A percentile compares a stretch with the other conserved stretches of the same genome.
phyloP scores from a whole-genome alignment of 2,113 vertebrate genomes.

The Malurus cyaneus region DNA sequence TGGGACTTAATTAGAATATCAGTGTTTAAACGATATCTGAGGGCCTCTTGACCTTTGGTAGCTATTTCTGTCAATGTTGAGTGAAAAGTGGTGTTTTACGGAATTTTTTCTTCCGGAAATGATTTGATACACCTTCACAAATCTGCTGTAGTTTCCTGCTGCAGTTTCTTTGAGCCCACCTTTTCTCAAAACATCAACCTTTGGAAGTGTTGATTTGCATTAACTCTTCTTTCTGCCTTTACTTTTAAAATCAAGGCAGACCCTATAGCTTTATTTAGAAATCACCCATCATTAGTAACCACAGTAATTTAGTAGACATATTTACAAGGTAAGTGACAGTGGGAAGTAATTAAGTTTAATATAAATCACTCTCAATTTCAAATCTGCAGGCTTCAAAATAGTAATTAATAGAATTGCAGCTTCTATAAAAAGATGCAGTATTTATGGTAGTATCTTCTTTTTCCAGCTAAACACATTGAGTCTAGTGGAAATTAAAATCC shows the following conservation, averaged over 20 bases:
- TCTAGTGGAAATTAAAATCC: conserved; percentile 1
- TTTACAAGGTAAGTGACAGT: conserved; percentile 56
- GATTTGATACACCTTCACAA: not conserved
- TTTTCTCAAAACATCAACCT: not conserved
- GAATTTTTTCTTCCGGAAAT: not conserved
- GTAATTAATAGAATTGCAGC: conserved; percentile 48
- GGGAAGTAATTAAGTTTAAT: conserved; percentile 62
- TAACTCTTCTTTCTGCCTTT: not conserved
- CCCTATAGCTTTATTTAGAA: conserved; percentile 42
- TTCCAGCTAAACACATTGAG: not conserved
- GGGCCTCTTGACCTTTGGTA: not conserved
- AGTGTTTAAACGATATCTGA: not conserved
- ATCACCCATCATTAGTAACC: conserved; percentile 25
- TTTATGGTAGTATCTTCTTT: conserved; percentile 28
- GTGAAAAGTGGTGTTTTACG: not conserved
- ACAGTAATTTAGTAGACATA: conserved; percentile 2
- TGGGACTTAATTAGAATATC: not conserved
- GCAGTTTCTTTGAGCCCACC: not conserved
- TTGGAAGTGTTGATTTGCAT: not conserved
- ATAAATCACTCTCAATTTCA: conserved; percentile 32
- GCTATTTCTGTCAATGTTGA: not conserved
- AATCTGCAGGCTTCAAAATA: conserved; percentile 47
- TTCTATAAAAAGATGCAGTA: conserved; percentile 39
- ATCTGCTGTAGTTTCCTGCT: not conserved
- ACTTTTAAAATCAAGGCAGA: not conserved